A percentile compares a stretch with the other conserved stretches of the same genome.
Conservation (phyloP, 2,113 vertebrate species). For the Sylvilagus bachmani region DNA sequence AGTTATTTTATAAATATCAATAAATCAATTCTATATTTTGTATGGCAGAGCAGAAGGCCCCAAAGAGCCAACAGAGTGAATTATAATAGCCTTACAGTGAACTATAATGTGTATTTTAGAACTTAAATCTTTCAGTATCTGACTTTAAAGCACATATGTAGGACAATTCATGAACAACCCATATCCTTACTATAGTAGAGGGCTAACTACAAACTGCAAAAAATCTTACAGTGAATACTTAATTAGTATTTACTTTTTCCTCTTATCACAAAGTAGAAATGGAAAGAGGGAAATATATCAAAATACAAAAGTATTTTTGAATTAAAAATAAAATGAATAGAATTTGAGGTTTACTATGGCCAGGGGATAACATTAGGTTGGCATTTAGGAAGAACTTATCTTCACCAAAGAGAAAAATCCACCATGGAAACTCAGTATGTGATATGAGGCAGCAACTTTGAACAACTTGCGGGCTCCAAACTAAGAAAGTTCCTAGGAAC, state of each 20-base stretch:
- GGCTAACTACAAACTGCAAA: not conserved
- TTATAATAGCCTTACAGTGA: not conserved
- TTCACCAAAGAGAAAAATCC: not conserved
- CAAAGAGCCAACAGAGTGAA: not conserved
- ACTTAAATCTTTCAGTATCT: not conserved
- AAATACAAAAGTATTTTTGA: not conserved
- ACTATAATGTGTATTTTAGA: constrained; percentile 23
- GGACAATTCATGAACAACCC: not conserved
- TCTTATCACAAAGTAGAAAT: not conserved
- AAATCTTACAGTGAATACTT: not conserved
- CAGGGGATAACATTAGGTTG: not conserved
- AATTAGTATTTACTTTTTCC: not conserved
- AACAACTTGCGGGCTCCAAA: not conserved
- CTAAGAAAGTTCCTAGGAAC: not conserved
- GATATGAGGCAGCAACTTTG: not conserved
- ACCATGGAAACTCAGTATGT: not conserved
- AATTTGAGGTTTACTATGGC: not conserved
- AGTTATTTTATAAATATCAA: not conserved
- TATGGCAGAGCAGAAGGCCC: not conserved
- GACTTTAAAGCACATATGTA: not conserved
- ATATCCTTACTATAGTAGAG: not conserved
- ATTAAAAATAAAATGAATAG: not conserved
- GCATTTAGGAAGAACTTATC: not conserved
- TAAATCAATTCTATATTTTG: not conserved
- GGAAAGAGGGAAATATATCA: not conserved